Percentiles rank a stretch among this genome's conserved stretches.
Conservation (phyloP, 2,888 invertebrate genomes). For the Aspidapion aeneum region DNA sequence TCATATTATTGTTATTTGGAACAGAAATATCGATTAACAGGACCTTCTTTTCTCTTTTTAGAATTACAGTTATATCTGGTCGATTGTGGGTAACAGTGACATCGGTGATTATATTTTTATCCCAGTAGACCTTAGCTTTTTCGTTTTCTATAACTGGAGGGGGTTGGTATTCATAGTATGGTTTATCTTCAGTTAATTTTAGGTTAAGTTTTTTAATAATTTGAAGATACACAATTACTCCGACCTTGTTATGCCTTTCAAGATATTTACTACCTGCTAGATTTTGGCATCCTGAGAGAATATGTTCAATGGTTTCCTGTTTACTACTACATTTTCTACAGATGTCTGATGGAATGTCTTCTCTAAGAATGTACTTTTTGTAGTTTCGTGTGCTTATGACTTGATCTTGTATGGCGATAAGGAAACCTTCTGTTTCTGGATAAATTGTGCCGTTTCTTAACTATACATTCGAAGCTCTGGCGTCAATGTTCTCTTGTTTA, state of each 20-base stretch:
- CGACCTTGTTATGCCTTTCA: not conserved
- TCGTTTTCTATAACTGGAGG: no score
- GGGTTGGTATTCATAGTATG: no score
- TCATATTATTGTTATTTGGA: not conserved
- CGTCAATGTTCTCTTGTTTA: not conserved
- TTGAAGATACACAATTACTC: no score
- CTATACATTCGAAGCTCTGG: not conserved
- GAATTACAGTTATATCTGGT: not conserved
- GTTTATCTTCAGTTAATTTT: no score
- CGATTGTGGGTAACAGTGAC: not conserved
- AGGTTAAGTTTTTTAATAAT: no score
- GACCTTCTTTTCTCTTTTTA: not conserved
- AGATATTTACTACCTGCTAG: not conserved
- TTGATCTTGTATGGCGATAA: not conserved
- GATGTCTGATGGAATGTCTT: not conserved
- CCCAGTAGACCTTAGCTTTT: not conserved
- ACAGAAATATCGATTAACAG: not conserved
- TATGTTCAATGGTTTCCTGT: not conserved
- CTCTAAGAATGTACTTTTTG: not conserved
- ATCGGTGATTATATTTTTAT: not conserved
- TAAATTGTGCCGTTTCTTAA: not conserved
- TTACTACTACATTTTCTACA: not conserved
- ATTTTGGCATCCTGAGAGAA: not conserved
- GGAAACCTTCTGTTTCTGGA: not conserved
- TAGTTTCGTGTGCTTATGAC: not conserved